Conservation (phyloP, 2,888 invertebrate species). For the Clistopyga incitator region DNA sequence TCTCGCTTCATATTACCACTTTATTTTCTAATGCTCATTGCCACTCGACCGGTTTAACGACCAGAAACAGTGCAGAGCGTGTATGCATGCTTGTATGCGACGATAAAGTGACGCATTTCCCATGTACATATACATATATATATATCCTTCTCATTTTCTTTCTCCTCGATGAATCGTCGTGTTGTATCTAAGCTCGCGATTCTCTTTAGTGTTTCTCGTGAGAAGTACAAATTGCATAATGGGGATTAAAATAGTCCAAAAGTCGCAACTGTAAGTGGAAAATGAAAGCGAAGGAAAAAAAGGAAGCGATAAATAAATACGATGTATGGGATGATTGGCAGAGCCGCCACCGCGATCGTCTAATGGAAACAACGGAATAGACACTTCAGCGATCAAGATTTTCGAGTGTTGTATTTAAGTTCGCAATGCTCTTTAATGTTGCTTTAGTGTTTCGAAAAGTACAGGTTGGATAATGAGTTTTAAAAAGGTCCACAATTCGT, state of each 20-base stretch:
- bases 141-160: background rate
- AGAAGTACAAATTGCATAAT: constrained; percentile 36
- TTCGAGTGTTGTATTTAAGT: constrained; percentile 43
- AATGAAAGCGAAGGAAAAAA: constrained; percentile 33
- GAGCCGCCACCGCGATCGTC: background rate
- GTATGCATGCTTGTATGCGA: constrained; percentile 1
- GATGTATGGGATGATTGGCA: background rate
- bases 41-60: constrained; percentile 32
- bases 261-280: constrained; percentile 8
- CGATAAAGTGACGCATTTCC: background rate
- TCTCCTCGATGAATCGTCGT: background rate
- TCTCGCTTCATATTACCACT: constrained; percentile 23
- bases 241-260: constrained; percentile 21
- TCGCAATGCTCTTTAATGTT: background rate
- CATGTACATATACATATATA: background rate
- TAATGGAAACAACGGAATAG: background rate
- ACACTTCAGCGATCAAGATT: constrained; percentile 58
- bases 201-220: background rate
- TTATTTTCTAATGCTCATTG: constrained; percentile 27
- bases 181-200: background rate
- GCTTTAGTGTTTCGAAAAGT: no score
- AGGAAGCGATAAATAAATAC: constrained; percentile 13
- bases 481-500: constrained; percentile 18
- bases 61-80: background rate
- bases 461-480: constrained; percentile 33